These are phyloP conservation scores for Pseudoips prasinana DNA, from an alignment of 2,888 invertebrate genomes.

Conservation along the genomic window DNA sequence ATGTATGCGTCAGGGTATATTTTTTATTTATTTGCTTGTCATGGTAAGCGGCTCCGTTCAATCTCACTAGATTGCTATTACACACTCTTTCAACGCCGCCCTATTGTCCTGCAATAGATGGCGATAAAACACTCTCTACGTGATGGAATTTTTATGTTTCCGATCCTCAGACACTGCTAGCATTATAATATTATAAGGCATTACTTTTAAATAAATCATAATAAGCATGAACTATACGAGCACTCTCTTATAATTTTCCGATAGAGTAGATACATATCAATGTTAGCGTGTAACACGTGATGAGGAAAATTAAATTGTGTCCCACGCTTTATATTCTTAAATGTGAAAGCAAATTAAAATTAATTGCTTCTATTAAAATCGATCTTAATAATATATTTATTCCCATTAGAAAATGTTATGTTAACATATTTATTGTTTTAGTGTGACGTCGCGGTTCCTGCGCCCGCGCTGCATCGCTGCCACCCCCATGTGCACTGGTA, in stretches of 20 bases:
- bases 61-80: slow-evolving; percentile 36
- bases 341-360: slow-evolving; percentile 22
- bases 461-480: slow-evolving; percentile 50
- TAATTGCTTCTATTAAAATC: too few relatives aligned
- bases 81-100: slow-evolving; percentile 58
- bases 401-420: too few relatives aligned
- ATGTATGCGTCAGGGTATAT: too few relatives aligned
- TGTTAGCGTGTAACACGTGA: slow-evolving; percentile 19
- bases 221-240: slow-evolving; percentile 20
- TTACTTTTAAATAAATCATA: slow-evolving; percentile 27
- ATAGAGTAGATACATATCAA: slow-evolving; percentile 7
- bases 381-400: too few relatives aligned
- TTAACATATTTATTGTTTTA: slow-evolving; percentile 51
- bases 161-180: slow-evolving; percentile 59
- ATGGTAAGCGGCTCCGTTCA: slow-evolving; percentile 27
- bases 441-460: slow-evolving; percentile 53
- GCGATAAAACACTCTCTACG: slow-evolving; percentile 70
- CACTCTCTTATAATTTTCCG: too few relatives aligned
- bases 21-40: slow-evolving; percentile 44
- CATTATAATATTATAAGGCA: slow-evolving; percentile 45
- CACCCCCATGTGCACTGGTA: slow-evolving; percentile 68
- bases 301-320: slow-evolving; percentile 4
- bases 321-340: slow-evolving; percentile 4
- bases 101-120: slow-evolving; percentile 72
- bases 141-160: slow-evolving; percentile 79